Base-by-base conservation (phyloP, 2,113 vertebrate species). In the Leptosomus discolor region DNA sequence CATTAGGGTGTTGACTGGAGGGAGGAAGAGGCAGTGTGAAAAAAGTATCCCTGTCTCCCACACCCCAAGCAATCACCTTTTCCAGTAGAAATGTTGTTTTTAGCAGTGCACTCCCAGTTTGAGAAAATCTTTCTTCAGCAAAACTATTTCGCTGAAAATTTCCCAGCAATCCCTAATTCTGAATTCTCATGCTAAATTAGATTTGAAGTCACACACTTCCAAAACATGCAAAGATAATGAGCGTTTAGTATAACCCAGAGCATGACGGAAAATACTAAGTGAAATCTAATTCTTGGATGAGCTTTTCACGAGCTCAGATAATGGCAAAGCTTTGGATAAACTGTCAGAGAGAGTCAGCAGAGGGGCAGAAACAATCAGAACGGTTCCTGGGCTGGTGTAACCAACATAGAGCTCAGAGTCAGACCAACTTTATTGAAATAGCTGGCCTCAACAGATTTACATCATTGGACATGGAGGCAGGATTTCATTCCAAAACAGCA, bases 31-130 rank as follows among this genome's bases (percentile, higher is more conserved):
- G 19, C 69, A 65, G n/a, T 1, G 0, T 48, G 57, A 37, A 32
- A 54, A 78, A 63, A 6, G 6, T 5, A 14, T 53, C 56, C 29
- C 0, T 0, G 6, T 67, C 39, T 83, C 61, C 56, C 69, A 21
- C 12, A 12, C 17, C 39, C 61, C 41, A 39, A 64, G 34, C 41
- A 30, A 51, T 36, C 43, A 8, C 39, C 39, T 61, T 84, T 69
- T 68, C 58, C 54, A 41, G 37, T 1, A 29, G 41, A 86, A 20
- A 22, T 18, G 9, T 30, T 34, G 29, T 16, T 8, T 65, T 73
- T 36, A 15, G 17, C 26, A n/a, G 22, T 80, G 36, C 11, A 12
- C 10, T 84, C 14, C 39, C 54, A 29, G 15, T 3, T 51, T 19
- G n/a, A 94, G 30, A 86, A 53, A 6, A 6, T 22, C 56, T 61